phyloP scores from a whole-genome alignment of 2,888 invertebrate genomes.

The Dimorphilus gyrociliatus region DNA sequence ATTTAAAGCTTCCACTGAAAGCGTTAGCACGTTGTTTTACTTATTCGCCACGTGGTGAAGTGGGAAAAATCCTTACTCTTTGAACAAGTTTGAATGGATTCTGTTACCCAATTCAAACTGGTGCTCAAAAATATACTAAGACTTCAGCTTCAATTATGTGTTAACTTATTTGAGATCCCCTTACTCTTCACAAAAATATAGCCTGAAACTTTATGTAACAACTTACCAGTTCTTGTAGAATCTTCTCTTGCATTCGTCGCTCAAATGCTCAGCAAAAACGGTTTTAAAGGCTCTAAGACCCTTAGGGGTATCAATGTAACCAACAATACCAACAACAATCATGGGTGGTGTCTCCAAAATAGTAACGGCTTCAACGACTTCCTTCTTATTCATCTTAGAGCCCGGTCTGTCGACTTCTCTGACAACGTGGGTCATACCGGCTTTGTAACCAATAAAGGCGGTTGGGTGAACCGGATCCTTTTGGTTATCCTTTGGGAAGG shows the following conservation, averaged over 20 bases:
- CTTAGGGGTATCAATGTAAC: slow-evolving; percentile 96
- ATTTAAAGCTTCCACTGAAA: no score
- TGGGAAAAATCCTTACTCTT: no score
- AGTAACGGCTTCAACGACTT: slow-evolving; percentile 96
- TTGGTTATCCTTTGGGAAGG: slow-evolving; percentile 94
- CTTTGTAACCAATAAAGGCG: slow-evolving; percentile 93
- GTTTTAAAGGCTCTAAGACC: slow-evolving; percentile 86
- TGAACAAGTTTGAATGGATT: no score
- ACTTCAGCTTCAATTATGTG: no score
- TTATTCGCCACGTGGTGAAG: no score
- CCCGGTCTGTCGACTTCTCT: slow-evolving; percentile 96
- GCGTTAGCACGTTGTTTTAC: no score
- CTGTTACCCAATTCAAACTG: no score
- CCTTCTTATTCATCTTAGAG: slow-evolving; percentile 98
- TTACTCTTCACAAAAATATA: no score
- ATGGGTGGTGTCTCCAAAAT: slow-evolving; percentile 95
- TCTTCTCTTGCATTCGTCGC: slow-evolving; percentile 91
- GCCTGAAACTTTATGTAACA: no score
- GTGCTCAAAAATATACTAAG: no score
- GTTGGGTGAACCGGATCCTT: slow-evolving; percentile 92
- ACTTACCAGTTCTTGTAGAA: slow-evolving; percentile 99
- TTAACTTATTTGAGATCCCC: no score
- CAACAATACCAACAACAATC: slow-evolving; percentile 90
- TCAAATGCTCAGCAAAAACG: slow-evolving; percentile 96
- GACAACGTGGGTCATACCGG: slow-evolving; percentile 98